Conservation (phyloP, 2,888 invertebrate genomes). For the Abrostola tripartita region DNA sequence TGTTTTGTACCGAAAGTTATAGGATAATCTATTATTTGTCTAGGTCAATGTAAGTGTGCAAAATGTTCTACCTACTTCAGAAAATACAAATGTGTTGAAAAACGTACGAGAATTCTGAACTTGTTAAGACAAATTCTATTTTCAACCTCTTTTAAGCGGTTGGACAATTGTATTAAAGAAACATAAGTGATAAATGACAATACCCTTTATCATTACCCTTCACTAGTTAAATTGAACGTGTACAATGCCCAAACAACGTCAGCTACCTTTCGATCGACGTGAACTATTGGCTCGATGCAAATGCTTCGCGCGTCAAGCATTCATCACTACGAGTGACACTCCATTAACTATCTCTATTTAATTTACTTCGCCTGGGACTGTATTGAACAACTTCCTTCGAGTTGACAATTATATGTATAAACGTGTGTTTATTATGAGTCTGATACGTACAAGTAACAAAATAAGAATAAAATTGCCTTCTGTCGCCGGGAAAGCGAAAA, state of each 20-base stretch:
- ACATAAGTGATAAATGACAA: no score
- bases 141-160: no score
- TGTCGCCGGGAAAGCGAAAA: no score
- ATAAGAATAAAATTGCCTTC: no score
- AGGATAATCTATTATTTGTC: no score
- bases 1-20: no score
- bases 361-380: slow-evolving; percentile 43
- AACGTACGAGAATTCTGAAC: no score
- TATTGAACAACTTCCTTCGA: slow-evolving; percentile 13
- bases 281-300: slow-evolving; percentile 25
- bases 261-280: slow-evolving; percentile 12
- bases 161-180: neutral
- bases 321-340: slow-evolving; percentile 55
- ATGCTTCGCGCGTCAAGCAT: slow-evolving; percentile 39
- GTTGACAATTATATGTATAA: neutral
- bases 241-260: slow-evolving; percentile 10
- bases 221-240: neutral
- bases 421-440: neutral
- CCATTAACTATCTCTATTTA: slow-evolving; percentile 54
- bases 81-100: no score
- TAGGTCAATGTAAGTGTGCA: no score
- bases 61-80: no score
- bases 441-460: neutral
- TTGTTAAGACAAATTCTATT: no score
- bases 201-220: neutral